Evolutionary conservation across 92 coral and sea anemone species (phyloP), one percentile per base, ranked within the genome.

Genomic region (Chrysogorgia sp.): DNA sequence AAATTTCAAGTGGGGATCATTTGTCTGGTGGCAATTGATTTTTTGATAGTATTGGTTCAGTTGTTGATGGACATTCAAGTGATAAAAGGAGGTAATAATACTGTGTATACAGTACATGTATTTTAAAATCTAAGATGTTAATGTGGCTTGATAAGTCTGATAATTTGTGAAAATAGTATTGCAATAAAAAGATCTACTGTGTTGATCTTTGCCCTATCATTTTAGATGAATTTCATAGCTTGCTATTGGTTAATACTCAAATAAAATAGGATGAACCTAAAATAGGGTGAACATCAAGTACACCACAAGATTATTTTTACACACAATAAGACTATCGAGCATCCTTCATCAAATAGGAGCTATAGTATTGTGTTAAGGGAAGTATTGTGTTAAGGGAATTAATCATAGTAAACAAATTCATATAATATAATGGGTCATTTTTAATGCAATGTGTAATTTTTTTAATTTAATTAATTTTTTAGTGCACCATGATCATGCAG

Each of bases 401-500:
- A n/a, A n/a, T n/a, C n/a, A n/a, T n/a, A n/a, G n/a, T n/a, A n/a
- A n/a, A n/a, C n/a, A n/a, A n/a, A n/a, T n/a, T n/a, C n/a, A n/a
- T n/a, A n/a, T n/a, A n/a, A n/a, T n/a, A n/a, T n/a, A n/a, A 9
- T 9, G 10, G 9, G 19, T 45, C 10, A 45, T 19, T 9, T 45
- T 45, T 45, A 45, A 12, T 24, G 1, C 64, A 15, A 24, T 3
- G 64, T 15, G 19, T 40, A 19, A 22, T 3, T 67, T 21, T 28
- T 28, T 15, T 2, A 8, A n/a, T n/a, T n/a, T 25, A 47, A 15
- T 47, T 8, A 19, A 24, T 66, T 62, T 77, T 89, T 20, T 82
- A 92, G 97, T 78, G 71, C 84, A 90, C 58, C 96, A 90, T 50
- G 90, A 88, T 60, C 91, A 82, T 35, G 88, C 87, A 47, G 92